Evolutionary conservation across 2,113 vertebrate species (phyloP), one percentile per base, ranked within the genome.

Genomic region (Manacus vitellinus): DNA sequence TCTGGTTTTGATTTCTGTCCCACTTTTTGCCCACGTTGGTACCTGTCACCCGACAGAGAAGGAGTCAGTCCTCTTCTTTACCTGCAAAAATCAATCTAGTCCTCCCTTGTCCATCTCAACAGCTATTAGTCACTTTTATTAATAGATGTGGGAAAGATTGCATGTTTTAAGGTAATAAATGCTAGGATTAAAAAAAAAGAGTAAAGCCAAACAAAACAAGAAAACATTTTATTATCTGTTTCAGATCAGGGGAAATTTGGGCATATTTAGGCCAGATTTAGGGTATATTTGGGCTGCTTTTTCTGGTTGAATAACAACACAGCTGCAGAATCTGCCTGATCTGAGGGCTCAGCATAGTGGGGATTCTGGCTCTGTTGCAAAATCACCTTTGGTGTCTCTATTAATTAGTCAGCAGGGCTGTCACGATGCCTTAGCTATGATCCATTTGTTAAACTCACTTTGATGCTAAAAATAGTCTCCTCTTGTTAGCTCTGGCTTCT

Each of bases 371-470:
- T 91, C 44, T 93, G 87, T 30, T 90, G 87, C 65, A 97, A 75
- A 92, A 93, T 92, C 67, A 85, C 84, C 93, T 79, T 83, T 85
- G 56, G 41, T 94, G 91, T 49, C 70, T 94, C 92, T 47, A 88
- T 93, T 96, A 96, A 84, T 85, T 65, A 95, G 94, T 80, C 43
- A 9, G 41, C 63, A 55, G 62, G 67, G 66, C 55, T 97, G 93
- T 96, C 85, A 66, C 22, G 43, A 59, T 88, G 54, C 77, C 91
- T 94, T 94, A 96, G 92, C 66, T 43, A 49, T 8, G 3, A 97
- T 94, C n/a, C 54, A 80, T 96, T 96, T 91, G 92, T 95, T 88
- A 89, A 94, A 91, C 70, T 97, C 80, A 70, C 93, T 85, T 94
- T 77, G 91, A 85, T 52, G 82, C 88, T 95, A 94, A 96, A 97